phyloP scores from a whole-genome alignment of 2,113 vertebrate genomes.

The Saguinus midas region DNA sequence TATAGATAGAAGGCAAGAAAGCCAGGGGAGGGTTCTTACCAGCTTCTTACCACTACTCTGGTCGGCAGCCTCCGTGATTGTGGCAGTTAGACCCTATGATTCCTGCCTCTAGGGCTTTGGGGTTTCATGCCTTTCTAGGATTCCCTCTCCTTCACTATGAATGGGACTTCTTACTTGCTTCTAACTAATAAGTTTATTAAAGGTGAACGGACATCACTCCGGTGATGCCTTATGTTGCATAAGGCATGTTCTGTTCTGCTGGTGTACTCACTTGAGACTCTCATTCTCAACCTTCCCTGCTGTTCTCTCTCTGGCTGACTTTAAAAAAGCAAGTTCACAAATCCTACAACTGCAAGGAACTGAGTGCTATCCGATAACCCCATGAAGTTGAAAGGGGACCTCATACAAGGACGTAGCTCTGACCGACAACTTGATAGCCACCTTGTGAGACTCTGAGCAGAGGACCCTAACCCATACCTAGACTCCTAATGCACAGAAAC shows the following conservation, averaged over 20 bases:
- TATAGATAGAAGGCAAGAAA: background rate
- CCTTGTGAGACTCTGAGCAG: background rate
- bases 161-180: background rate
- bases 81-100: background rate
- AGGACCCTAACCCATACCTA: background rate
- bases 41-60: background rate
- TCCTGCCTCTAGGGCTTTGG: background rate
- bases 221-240: background rate
- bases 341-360: background rate
- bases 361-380: background rate
- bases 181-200: background rate
- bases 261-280: background rate
- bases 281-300: background rate
- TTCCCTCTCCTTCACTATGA: background rate
- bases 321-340: background rate
- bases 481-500: background rate
- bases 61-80: too few relatives aligned
- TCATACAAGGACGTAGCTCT: background rate
- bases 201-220: background rate
- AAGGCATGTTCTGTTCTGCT: background rate
- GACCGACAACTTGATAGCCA: rapidly evolving
- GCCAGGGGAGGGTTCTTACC: background rate
- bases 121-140: rapidly evolving
- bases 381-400: background rate
- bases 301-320: background rate